Evolutionary conservation across 2,113 vertebrate genomes (phyloP).

Genomic region (Ctenomys sociabilis): DNA sequence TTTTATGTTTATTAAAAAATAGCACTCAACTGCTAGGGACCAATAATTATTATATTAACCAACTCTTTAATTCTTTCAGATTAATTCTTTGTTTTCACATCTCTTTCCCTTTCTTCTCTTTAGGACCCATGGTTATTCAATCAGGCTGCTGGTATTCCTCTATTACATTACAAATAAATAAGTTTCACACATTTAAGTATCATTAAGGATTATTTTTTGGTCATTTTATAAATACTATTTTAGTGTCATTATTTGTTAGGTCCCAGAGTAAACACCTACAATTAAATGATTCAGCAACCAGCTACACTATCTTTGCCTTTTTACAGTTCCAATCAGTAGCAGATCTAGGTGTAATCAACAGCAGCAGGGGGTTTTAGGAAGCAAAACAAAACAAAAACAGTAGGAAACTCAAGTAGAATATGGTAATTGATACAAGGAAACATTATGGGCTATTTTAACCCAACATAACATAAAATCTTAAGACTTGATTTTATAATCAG

Average conservation of each 20-base stretch:
- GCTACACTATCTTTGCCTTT: conserved; percentile 89
- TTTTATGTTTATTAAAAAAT: conserved; percentile 57
- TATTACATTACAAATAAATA: conserved; percentile 33
- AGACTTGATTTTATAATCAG: conserved; percentile 71
- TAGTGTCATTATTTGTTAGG: conserved; percentile 79
- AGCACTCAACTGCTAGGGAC: conserved; percentile 38
- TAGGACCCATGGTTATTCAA: conserved; percentile 24
- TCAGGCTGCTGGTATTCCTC: neutral
- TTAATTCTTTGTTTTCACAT: neutral
- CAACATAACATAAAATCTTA: conserved; percentile 80
- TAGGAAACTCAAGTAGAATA: conserved; percentile 89
- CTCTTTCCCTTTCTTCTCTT: conserved; percentile 37
- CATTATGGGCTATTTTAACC: conserved; percentile 82
- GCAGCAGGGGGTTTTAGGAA: conserved; percentile 91
- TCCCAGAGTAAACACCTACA: conserved; percentile 85
- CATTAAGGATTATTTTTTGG: conserved; percentile 75
- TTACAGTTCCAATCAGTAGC: conserved; percentile 92
- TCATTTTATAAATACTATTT: conserved; percentile 73
- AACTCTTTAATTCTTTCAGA: conserved; percentile 41
- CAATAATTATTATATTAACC: conserved; percentile 40
- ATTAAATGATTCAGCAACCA: conserved; percentile 90
- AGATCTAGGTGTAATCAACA: conserved; percentile 93
- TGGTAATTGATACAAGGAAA: conserved; percentile 89
- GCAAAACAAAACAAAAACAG: conserved; percentile 94
- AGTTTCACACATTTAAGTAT: conserved; percentile 71